Evolutionary conservation across 2,113 vertebrate species (phyloP).

Genomic region (Fregata magnificens): DNA sequence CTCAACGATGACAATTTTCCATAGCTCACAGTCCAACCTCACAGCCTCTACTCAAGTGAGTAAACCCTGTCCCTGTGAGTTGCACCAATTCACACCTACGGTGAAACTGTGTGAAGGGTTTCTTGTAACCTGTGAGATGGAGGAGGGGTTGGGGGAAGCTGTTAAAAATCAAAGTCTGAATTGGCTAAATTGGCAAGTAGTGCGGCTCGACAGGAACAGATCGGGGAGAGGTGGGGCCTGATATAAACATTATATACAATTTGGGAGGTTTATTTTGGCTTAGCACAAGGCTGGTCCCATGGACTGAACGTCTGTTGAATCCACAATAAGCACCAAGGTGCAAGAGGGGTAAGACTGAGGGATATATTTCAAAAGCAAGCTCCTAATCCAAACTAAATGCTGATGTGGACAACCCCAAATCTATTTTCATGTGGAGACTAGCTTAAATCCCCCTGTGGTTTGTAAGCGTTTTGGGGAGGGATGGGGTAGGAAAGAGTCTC

Average conservation of each 20-base stretch:
- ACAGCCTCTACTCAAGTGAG: background rate
- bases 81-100: background rate
- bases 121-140: background rate
- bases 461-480: background rate
- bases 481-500: background rate
- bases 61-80: background rate
- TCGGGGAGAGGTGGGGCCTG: background rate
- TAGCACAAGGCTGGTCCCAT: background rate
- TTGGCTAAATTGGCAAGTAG: background rate
- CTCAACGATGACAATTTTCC: background rate
- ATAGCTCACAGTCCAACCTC: background rate
- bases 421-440: conserved; percentile 14
- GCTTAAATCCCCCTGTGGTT: background rate
- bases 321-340: conserved; percentile 20
- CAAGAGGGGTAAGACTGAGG: background rate
- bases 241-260: conserved; percentile 13
- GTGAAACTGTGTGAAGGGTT: background rate
- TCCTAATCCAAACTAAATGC: conserved; percentile 18
- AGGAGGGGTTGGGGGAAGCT: background rate
- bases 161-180: background rate
- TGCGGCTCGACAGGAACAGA: background rate
- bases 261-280: conserved; percentile 48
- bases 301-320: background rate
- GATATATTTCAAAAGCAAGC: conserved; percentile 23
- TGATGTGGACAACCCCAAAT: background rate